A percentile compares a stretch with the other conserved stretches of the same genome.
These are phyloP conservation scores for Pungitius pungitius DNA, from an alignment of 2,113 vertebrate genomes.

Conservation along the genomic window DNA sequence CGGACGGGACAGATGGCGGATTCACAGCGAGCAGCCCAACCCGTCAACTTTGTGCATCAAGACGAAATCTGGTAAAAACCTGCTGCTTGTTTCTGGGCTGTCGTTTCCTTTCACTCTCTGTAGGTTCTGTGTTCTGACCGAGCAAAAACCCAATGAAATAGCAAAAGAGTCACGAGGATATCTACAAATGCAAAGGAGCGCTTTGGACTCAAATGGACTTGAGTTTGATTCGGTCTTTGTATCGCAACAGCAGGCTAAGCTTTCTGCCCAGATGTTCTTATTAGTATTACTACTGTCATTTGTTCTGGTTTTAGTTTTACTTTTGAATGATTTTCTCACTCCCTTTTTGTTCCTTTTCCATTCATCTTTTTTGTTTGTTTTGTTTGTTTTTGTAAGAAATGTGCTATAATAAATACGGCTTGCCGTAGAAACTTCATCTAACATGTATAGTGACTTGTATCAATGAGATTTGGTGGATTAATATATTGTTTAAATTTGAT, in stretches of 20 bases:
- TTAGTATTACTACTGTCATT: not conserved
- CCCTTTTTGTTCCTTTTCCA: not conserved
- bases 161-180: no score
- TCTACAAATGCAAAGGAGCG: no score
- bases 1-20: conserved; percentile 59
- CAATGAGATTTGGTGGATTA: not conserved
- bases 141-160: no score
- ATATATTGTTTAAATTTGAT: not conserved
- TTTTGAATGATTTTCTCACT: not conserved
- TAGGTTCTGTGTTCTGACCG: no score
- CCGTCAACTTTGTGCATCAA: conserved; percentile 66
- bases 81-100: not conserved
- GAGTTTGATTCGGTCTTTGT: no score
- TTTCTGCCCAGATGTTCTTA: not conserved
- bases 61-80: conserved; percentile 79
- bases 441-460: not conserved
- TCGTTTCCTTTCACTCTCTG: no score
- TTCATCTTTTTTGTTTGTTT: no score
- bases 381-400: not conserved
- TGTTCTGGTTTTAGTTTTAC: not conserved
- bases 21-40: conserved; percentile 34
- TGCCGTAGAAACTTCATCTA: no score
- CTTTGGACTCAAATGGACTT: no score
- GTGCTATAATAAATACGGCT: not conserved
- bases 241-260: no score